These are phyloP conservation scores for Orcinus orca DNA, from an alignment of 2,113 vertebrate species.

Conservation along the genomic window DNA sequence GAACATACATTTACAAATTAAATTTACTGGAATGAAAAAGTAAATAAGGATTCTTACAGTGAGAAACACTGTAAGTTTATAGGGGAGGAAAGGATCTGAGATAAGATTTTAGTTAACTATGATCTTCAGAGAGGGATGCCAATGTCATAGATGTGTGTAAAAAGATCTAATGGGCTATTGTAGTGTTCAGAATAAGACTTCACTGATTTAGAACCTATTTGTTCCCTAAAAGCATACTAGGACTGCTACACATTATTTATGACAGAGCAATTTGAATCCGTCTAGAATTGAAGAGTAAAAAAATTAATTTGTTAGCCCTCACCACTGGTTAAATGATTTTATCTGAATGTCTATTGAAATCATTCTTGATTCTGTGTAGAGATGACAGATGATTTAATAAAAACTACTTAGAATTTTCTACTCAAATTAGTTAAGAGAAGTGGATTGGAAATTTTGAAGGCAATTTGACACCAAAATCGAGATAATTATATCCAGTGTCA, in stretches of 20 bases:
- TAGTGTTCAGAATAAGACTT: background rate
- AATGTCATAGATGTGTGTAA: background rate
- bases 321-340: background rate
- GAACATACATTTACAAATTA: background rate
- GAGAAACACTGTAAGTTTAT: background rate
- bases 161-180: background rate
- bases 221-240: background rate
- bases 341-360: background rate
- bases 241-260: background rate
- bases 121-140: background rate
- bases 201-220: background rate
- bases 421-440: conserved; percentile 29
- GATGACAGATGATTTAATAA: conserved; percentile 13
- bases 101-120: background rate
- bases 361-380: background rate
- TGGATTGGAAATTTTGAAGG: background rate
- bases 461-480: conserved; percentile 53
- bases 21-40: background rate
- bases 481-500: background rate
- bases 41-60: background rate
- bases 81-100: background rate
- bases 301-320: conserved; percentile 22
- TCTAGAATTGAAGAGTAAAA: background rate
- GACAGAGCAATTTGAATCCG: background rate
- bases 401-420: conserved; percentile 41